Base-by-base conservation (phyloP, 2,113 vertebrate species). In the Numida meleagris region DNA sequence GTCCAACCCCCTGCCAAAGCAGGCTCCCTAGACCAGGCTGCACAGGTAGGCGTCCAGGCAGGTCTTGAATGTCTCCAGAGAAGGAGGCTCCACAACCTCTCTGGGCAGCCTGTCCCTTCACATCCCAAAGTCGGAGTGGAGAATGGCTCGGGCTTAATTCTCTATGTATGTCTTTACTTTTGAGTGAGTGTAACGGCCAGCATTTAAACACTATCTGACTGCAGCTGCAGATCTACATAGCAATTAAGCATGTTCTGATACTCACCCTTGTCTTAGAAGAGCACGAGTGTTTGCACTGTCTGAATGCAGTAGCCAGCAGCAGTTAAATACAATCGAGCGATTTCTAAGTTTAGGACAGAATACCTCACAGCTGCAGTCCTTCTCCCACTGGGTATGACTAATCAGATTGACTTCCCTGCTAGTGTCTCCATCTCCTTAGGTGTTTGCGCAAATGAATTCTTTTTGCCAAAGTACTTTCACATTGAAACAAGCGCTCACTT, bases 361-460 rank as follows among this genome's bases (percentile, higher is more conserved):
- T 81, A 83, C 72, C 59, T 88, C 94, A 81, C 89, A 95, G 93
- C 93, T 83, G 86, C 90, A 95, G 84, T 78, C 81, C 93, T 89
- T 76, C 93, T 97, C 88, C 88, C 72, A 89, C 94, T 87, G 89
- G 48, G 87, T 91, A 94, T 94, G 96, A 96, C 83, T 94, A 96
- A 96, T 95, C 84, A 91, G 89, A 91, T 88, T 90, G 53, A 76
- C 86, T 94, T 78, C 82, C 66, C 84, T 58, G 42, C 85, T 90
- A 78, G 72, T 83, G 70, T 72, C 75, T 85, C 88, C 72, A 40
- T 66, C 86, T 90, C 85, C 84, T 91, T 78, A 93, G 88, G 76
- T 94, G 68, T 93, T 89, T 76, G 82, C 31, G 86, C 46, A 92
- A 68, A 93, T 62, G 90, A 94, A 87, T 45, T 74, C 34, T 84